Conservation (phyloP, 1,140 invertebrate genomes). For the Campoletis sonorensis region DNA sequence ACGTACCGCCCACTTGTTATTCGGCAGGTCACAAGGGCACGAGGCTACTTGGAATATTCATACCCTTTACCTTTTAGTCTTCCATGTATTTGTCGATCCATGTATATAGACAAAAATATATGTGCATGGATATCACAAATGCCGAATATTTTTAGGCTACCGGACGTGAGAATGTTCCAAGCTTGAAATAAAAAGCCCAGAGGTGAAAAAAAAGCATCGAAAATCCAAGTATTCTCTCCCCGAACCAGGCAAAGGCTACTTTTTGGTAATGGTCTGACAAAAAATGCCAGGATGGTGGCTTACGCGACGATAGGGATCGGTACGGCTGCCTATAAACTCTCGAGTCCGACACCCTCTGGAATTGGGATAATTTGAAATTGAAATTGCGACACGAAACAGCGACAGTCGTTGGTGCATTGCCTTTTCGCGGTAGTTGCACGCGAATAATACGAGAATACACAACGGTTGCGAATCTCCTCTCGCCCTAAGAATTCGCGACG, state of each 20-base stretch:
- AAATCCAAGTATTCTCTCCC: background rate
- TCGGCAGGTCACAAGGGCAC: slow-evolving; percentile 44
- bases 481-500: slow-evolving; percentile 27
- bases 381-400: slow-evolving; percentile 54
- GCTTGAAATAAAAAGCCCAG: background rate
- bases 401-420: slow-evolving; percentile 10
- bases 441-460: background rate
- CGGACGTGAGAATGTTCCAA: slow-evolving; percentile 15
- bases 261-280: slow-evolving; percentile 23
- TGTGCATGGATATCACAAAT: background rate
- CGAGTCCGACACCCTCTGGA: slow-evolving; percentile 29
- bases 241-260: background rate
- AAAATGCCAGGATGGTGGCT: slow-evolving; percentile 22
- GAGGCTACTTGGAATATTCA: slow-evolving; percentile 21
- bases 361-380: slow-evolving; percentile 61
- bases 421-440: background rate
- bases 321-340: slow-evolving; percentile 20
- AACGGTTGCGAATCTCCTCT: background rate
- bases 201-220: background rate
- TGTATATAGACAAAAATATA: background rate
- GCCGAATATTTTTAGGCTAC: slow-evolving; percentile 25
- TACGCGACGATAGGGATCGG: slow-evolving; percentile 27
- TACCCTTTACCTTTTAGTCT: background rate
- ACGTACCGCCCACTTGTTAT: slow-evolving; percentile 42
- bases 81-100: background rate